Base-by-base conservation (phyloP, 92 coral and sea anemone species). In the Micromussa lordhowensis region DNA sequence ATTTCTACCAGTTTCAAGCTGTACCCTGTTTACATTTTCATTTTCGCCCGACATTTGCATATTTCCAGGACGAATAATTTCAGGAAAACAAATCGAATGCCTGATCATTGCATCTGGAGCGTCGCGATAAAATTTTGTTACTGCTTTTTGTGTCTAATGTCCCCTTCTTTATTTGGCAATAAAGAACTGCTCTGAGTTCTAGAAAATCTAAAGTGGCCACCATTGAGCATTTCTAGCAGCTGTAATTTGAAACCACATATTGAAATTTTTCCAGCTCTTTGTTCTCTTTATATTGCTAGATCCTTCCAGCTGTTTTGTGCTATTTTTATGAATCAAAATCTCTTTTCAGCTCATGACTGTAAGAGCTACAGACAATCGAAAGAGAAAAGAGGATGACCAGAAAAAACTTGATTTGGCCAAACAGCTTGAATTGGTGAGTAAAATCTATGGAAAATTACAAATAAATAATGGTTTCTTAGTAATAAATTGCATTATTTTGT, bases 341-440 rank as follows among this genome's bases (percentile, higher is more conserved):
- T 26, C 68, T 44, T 66, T 88, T 88, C 76, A 95, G 91, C 88
- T 82, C 9, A 17, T 54, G 35, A 12, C 83, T 64, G 76, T 44
- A 5, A 72, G 79, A 40, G 83, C 30, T 77, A 51, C 91, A 31
- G 95, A 90, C 66, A 84, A 57, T 36, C 91, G 95, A 51, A 91
- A 90, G 77, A 88, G 72, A 77, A 85, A 88, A 32, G 95, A 94
- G 36, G 93, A 86, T 6, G 96, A 94, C 24, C 89, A 86, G 31
- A 88, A 84, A 53, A 94, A 85, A 79, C 82, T 95, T 21, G 98
- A 94, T 84, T 82, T 89, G 58, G 96, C 96, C 3, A 91, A 91
- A 84, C 96, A 94, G 32, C 91, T 94, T 30, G 98, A 95, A 85
- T 81, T 89, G 96, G 98, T 95, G 70, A 89, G 94, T 51, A 18